phyloP scores from a whole-genome alignment of 37 sponge, comb jelly and placozoan species.

The Mnemiopsis leidyi region DNA sequence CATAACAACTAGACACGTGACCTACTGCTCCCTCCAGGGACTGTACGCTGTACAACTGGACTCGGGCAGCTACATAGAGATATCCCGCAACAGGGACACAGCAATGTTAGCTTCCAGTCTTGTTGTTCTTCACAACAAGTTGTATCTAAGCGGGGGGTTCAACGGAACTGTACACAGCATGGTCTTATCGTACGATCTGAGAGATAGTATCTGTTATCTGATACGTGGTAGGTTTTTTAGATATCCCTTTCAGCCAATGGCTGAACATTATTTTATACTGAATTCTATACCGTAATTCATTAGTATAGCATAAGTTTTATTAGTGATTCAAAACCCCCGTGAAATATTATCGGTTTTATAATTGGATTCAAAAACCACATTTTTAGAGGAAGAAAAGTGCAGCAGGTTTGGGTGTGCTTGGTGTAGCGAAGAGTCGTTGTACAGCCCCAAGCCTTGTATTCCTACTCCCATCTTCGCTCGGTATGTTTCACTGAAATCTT shows the following conservation, averaged over 20 bases:
- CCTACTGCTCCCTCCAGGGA: background rate
- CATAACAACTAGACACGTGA: too few relatives aligned
- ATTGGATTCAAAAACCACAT: too few relatives aligned
- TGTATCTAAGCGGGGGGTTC: constrained; percentile 33
- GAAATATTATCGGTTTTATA: too few relatives aligned
- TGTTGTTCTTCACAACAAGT: background rate
- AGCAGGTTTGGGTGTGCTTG: constrained; percentile 51
- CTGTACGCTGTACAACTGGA: background rate
- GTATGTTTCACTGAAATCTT: too few relatives aligned
- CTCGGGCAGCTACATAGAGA: background rate
- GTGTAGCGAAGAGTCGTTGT: background rate
- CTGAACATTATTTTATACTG: too few relatives aligned
- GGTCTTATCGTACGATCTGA: background rate
- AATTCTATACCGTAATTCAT: too few relatives aligned
- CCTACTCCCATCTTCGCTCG: background rate
- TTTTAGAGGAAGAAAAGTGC: constrained; percentile 15
- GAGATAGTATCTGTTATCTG: background rate
- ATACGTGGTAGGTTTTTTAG: background rate
- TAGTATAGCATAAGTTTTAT: too few relatives aligned
- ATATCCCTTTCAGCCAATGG: too few relatives aligned
- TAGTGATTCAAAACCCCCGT: too few relatives aligned
- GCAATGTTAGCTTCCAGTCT: background rate
- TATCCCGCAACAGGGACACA: background rate
- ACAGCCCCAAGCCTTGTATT: constrained; percentile 4
- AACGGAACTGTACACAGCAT: constrained; percentile 36